Evolutionary conservation across 2,888 invertebrate genomes (phyloP).

Genomic region (Neuroscelio doddi): DNA sequence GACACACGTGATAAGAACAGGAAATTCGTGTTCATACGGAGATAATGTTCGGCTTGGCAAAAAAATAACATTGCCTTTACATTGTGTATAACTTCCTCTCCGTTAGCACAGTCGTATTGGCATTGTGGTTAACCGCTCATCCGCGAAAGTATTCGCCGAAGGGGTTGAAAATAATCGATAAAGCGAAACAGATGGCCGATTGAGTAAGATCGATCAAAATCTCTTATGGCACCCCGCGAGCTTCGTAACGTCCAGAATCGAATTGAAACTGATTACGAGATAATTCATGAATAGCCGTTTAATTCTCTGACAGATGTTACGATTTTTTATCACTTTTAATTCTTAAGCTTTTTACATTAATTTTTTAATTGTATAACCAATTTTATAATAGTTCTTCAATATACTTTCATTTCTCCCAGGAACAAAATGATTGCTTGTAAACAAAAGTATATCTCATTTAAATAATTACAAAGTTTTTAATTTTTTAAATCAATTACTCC

Average conservation of each 20-base stretch:
- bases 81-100: constrained; percentile 42
- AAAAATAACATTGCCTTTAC: constrained; percentile 33
- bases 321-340: too few relatives aligned
- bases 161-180: constrained; percentile 45
- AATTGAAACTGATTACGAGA: constrained; percentile 26
- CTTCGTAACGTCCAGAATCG: constrained; percentile 18
- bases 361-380: too few relatives aligned
- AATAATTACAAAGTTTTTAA: too few relatives aligned
- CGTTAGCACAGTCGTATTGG: constrained; percentile 17
- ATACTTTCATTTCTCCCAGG: too few relatives aligned
- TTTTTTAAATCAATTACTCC: too few relatives aligned
- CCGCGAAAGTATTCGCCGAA: constrained; percentile 45
- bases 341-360: too few relatives aligned
- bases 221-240: constrained; percentile 42
- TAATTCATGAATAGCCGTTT: constrained; percentile 16
- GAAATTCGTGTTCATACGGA: constrained; percentile 45
- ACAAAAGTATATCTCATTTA: too few relatives aligned
- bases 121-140: constrained; percentile 49
- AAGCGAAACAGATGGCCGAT: constrained; percentile 42
- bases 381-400: too few relatives aligned
- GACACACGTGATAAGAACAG: constrained; percentile 47
- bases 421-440: too few relatives aligned
- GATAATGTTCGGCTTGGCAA: constrained; percentile 41
- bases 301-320: constrained; percentile 29
- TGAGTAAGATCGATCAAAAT: constrained; percentile 44